Base-by-base conservation (phyloP, 2,113 vertebrate species). In the Apus apus region DNA sequence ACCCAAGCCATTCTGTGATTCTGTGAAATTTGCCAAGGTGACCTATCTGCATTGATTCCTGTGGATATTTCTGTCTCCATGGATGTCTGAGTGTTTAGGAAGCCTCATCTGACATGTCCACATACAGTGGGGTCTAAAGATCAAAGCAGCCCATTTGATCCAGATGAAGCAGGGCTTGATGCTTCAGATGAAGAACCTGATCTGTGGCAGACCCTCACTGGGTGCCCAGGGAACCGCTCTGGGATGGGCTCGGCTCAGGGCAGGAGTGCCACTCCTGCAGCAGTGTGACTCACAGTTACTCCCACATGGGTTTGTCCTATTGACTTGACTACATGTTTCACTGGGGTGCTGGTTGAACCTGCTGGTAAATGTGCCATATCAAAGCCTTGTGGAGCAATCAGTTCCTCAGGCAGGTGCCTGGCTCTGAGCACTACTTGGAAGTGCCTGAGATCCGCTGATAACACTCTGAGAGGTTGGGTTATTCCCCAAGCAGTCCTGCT, bases 261-360 rank as follows among this genome's bases (percentile, higher is more conserved):
- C 62, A 85, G 70, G 51, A 45, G 11, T 62, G 87, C 61, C 70
- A 25, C 84, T 91, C 74, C 89, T 86, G 53, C 73, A 21, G 7
- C 0, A 0, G 11, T 3, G 51, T 96, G 93, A 83, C 77, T 86
- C 89, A 87, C 40, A 13, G 32, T 38, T 48, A 20, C 85, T 89
- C 83, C 85, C 74, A 80, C 45, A 32, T 20, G 57, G 89, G 78
- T 67, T 89, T 82, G 85, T 85, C 90, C 90, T 43, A 32, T 19
- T 60, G 71, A 32, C 60, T 94, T 12, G 43, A 46, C 21, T 19
- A 38, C 64, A 38, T 18, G 20, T 67, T 71, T 91, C 88, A 72
- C 5, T 20, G 32, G 89, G 45, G 40, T 73, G 67, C 77, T 70
- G 95, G 83, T 65, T 45, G 82, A 87, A 84, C 90, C 79, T 96